Evolutionary conservation across 2,888 invertebrate genomes (phyloP), one percentile per base, ranked within the genome.

Genomic region (Zelleria hepariella): DNA sequence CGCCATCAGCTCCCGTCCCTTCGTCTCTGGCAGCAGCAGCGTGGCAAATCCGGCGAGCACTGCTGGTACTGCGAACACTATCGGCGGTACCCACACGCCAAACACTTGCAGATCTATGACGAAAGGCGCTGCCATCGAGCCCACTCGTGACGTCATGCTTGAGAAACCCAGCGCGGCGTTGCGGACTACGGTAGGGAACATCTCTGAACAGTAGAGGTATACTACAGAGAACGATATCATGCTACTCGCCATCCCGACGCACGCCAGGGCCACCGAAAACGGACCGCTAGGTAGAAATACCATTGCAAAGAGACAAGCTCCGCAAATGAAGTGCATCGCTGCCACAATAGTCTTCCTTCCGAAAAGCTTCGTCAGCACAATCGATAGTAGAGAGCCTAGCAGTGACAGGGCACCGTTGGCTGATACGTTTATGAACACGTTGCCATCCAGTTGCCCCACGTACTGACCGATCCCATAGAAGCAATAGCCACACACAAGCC

Each of bases 171-270:
- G 90, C 0, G 96, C 97, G 55, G 94, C 93, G 69, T 96, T 97
- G 27, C 97, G 89, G 2, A 96, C 93, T 2, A 96, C 94, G 0
- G 97, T 97, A 0, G 97, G 97, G 70, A 96, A 97, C 58, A 96
- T 74, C 80, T 97, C 97, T 0, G 95, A 93, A 42, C 94, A 94
- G 79, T 94, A 97, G 49, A 97, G 91, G 77, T 97, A 97, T 10
- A 94, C 94, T 23, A 94, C 93, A 0, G 95, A 94, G 72, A 97
- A 97, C 1, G 93, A 92, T n/a, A 95, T 91, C 26, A 96, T 94
- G 72, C 95, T 93, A 24, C 95, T 93, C 58, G 96, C 93, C 61
- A 95, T 93, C 0, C 94, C 95, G 53, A 93, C 74, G 63, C 93
- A 91, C 6, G 95, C 94, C 53, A 94, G 89, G 20, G 91, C 74